Percentiles rank a stretch among this genome's conserved stretches.
phyloP scores from a whole-genome alignment of 1,140 invertebrate genomes.

The Tribolium madens region DNA sequence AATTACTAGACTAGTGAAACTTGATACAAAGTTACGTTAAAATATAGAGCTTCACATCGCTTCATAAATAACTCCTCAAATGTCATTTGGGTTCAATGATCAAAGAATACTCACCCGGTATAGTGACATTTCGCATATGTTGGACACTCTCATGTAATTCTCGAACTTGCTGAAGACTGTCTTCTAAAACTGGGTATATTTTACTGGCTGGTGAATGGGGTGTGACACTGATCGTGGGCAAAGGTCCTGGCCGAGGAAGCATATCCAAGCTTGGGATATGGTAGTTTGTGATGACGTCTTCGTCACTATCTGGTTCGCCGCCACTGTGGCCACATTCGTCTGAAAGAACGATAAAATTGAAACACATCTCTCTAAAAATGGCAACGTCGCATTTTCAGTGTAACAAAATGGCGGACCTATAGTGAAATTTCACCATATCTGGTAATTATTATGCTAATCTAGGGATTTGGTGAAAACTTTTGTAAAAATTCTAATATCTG shows the following conservation, averaged over 20 bases:
- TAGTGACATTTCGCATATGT: slow-evolving; percentile 77
- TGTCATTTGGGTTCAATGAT: too few species aligned
- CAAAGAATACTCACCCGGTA: slow-evolving; percentile 55
- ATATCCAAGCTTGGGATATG: slow-evolving; percentile 62
- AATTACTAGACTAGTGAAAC: too few species aligned
- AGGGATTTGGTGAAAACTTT: too few species aligned
- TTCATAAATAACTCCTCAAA: too few species aligned
- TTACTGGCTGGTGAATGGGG: slow-evolving; percentile 81
- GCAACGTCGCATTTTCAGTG: too few species aligned
- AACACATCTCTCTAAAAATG: too few species aligned
- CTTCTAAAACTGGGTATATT: slow-evolving; percentile 77
- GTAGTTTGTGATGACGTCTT: slow-evolving; percentile 78
- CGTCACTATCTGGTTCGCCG: slow-evolving; percentile 73
- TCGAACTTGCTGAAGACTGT: slow-evolving; percentile 81
- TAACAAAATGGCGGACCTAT: too few species aligned
- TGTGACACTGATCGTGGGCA: slow-evolving; percentile 87
- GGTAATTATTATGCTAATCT: too few species aligned
- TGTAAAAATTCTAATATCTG: too few species aligned
- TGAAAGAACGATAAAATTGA: slow-evolving; percentile 56
- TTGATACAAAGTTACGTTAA: too few species aligned
- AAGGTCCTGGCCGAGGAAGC: slow-evolving; percentile 65
- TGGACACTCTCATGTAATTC: slow-evolving; percentile 81
- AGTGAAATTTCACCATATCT: too few species aligned
- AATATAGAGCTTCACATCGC: too few species aligned
- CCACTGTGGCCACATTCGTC: slow-evolving; percentile 73